Base-by-base conservation (phyloP, 2,888 invertebrate species). In the Dolichomitus sp. region DNA sequence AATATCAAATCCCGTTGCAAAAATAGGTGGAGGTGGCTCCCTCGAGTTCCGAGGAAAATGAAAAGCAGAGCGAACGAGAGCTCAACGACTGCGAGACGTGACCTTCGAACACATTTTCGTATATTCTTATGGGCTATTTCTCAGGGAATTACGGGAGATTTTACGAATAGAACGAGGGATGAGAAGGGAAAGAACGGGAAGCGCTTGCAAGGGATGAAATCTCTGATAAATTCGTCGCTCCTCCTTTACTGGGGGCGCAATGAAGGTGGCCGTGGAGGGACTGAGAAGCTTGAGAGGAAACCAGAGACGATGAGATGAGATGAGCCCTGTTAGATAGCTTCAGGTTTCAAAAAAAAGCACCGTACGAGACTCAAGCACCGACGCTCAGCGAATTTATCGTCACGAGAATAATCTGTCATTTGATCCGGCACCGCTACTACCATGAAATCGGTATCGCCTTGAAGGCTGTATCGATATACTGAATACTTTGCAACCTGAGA, bases 381-480 rank as follows among this genome's bases (percentile, higher is more conserved):
- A 37, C 37, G 52, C 73, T 69, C 50, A 27, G 70, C 69, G 75
- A 59, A 81, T 81, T 76, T 72, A 76, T 76, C 70, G 40, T 57
- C 40, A 59, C 50, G 42, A 59, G 57, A 74, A 72, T 70, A 80
- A 80, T 80, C 57, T 65, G 75, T 80, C 75, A 80, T 75, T 61
- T 14, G 80, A 80, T 80, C 57, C 75, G 52, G 57, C 33, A 65
- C 17, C 19, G 27, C 66, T 27, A 30, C 63, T 54, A 40, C 69
- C 40, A 19, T 59, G 52, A 33, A 59, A 66, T 50, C n/a, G 27
- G 40, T 63, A 63, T 70, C 45, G 40, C 48, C 30, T 27, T 17
- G 23, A 57, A 19, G 63, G 74, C 63, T 69, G 69, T 69, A 57
- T 80, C 69, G 69, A 70, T 40, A 61, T 63, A 48, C 54, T 54